Base-by-base conservation (phyloP, 2,113 vertebrate genomes). In the Labrus mixtus region DNA sequence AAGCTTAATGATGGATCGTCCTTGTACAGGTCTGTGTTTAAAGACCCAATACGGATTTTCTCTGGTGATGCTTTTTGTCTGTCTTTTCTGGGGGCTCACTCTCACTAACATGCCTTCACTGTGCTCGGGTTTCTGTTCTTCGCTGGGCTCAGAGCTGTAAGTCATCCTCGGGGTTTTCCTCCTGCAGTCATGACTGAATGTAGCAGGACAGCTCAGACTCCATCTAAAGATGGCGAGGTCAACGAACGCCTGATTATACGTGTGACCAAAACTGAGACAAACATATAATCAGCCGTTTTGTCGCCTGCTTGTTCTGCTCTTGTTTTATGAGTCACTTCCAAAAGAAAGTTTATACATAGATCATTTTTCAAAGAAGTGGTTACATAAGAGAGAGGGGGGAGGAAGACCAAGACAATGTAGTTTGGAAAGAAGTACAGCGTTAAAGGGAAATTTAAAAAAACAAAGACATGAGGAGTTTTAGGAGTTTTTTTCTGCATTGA, bases 51-150 rank as follows among this genome's bases (percentile, higher is more conserved):
- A 57, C 46, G 6, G 66, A 13, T 20, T 23, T 23, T 10, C 19
- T 56, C 56, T 68, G 66, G 68, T 83, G 78, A 61, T 68, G 81
- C 77, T 85, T 82, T 43, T 75, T 83, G 56, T 84, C 54, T 89
- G 10, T 76, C 37, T 84, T 70, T 73, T 41, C 54, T 45, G 43
- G 63, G 58, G 61, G 68, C 5, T 59, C 60, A 46, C 79, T 83
- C 15, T 82, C 63, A 83, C 83, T 87, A 87, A 89, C 69, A 57
- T 85, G 86, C 46, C 29, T 78, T 70, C 61, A 46, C 71, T 80
- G 67, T 53, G 83, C 25, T 83, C 61, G 17, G 41, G 48, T 73
- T 85, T 84, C 78, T 73, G 80, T 73, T 66, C 22, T 45, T 41
- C 8, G 10, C 53, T 36, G 23, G 43, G 11, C 61, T 82, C 64